Evolutionary conservation across 2,888 invertebrate species (phyloP).

Genomic region (Apamea crenata): DNA sequence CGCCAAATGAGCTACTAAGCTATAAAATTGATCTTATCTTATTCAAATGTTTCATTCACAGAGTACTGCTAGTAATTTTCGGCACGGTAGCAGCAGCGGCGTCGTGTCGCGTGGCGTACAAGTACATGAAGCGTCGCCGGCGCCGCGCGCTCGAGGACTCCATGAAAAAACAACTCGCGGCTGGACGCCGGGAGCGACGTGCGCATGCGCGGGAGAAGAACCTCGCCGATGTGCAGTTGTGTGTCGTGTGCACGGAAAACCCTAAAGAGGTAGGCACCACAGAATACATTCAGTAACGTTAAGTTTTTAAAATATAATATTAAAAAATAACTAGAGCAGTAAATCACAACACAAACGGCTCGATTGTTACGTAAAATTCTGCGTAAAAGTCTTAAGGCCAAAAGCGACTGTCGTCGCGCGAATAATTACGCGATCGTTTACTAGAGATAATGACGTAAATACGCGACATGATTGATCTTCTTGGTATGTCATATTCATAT

Average conservation of each 20-base stretch:
- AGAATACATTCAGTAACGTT: neutral
- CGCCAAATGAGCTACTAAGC: neutral
- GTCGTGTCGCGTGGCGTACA: slow-evolving; percentile 89
- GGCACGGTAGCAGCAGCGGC: slow-evolving; percentile 89
- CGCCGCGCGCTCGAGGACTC: slow-evolving; percentile 90
- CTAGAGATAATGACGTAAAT: neutral
- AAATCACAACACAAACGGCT: neutral
- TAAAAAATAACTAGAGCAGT: neutral
- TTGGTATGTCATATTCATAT: neutral
- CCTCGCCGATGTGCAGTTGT: slow-evolving; percentile 92
- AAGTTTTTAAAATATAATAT: neutral
- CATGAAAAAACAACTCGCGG: slow-evolving; percentile 91
- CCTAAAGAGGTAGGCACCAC: slow-evolving; percentile 92
- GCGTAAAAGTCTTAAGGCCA: neutral
- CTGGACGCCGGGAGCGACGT: slow-evolving; percentile 92
- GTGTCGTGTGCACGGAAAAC: slow-evolving; percentile 96
- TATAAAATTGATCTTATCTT: neutral
- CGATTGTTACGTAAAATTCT: neutral
- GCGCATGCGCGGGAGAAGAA: slow-evolving; percentile 91
- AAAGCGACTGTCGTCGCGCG: neutral
- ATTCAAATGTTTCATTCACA: slow-evolving; percentile 64
- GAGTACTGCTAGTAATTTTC: slow-evolving; percentile 89
- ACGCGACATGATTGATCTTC: neutral
- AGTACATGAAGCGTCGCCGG: slow-evolving; percentile 85
- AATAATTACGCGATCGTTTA: neutral